A percentile compares a stretch with the other conserved stretches of the same genome.
Conservation (phyloP, 2,888 invertebrate species). For the Ecliptopera silaceata region DNA sequence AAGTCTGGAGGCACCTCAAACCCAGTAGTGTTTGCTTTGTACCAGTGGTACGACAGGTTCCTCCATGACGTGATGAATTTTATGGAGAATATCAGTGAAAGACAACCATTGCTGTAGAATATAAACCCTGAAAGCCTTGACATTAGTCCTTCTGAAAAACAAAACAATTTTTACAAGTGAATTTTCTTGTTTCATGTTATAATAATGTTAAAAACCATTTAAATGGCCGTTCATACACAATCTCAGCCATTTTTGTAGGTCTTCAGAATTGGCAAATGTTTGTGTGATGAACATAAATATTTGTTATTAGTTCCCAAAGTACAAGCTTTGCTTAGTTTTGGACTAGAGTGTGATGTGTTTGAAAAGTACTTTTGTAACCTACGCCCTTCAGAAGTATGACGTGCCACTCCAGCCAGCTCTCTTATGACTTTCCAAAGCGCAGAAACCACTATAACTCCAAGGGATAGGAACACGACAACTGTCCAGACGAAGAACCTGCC, state of each 20-base stretch:
- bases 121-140: constrained; percentile 67
- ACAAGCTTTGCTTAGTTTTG: too few species aligned
- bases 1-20: constrained; percentile 49
- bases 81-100: constrained; percentile 79
- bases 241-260: too few species aligned
- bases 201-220: too few species aligned
- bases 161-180: too few species aligned
- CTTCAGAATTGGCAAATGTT: too few species aligned
- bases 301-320: too few species aligned
- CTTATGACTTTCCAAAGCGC: constrained; percentile 56
- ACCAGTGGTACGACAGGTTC: constrained; percentile 52
- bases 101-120: constrained; percentile 81
- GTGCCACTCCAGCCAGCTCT: constrained; percentile 42
- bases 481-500: constrained; percentile 44
- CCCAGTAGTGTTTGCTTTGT: constrained; percentile 46
- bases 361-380: constrained; percentile 30
- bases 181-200: too few species aligned
- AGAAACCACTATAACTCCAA: constrained; percentile 45
- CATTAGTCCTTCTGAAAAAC: constrained; percentile 34
- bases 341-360: too few species aligned
- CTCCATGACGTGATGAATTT: constrained; percentile 62
- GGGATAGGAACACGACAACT: constrained; percentile 42
- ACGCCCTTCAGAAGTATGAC: constrained; percentile 45
- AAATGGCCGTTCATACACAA: too few species aligned
- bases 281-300: too few species aligned